Base-by-base conservation (phyloP, 2,888 invertebrate species). In the Escarpia spicata region DNA sequence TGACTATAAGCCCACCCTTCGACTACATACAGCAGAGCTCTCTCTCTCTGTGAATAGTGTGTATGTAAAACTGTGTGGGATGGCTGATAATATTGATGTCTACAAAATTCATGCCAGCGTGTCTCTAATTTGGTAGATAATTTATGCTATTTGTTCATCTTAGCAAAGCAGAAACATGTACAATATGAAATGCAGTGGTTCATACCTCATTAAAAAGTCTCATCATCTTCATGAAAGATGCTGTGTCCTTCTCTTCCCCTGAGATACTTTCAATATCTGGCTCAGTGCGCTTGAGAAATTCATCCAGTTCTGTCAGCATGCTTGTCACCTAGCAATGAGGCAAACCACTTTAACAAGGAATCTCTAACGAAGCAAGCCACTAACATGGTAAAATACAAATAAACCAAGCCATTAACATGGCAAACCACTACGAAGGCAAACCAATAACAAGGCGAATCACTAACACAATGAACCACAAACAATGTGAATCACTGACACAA, bases 171-270 rank as follows among this genome's bases (percentile, higher is more conserved):
- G 91, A 31, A 91, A 91, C 43, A 43, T 91, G 91, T 19, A 8
- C 26, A 43, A 91, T 37, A 31, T 15, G 31, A 91, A 31, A 44
- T 44, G 44, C 19, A 4, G 45, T 45, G 26, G 37, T 90, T 31
- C 58, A 3, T 92, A 96, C 96, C 95, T 96, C 96, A 94, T 96
- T 96, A 93, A 96, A 96, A 12, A 96, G 95, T 93, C 96, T 95
- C 96, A 96, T 96, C 95, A 96, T 96, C 93, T 96, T 96, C 96
- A 96, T 96, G 94, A 96, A 96, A 89, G 96, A 96, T 37, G 95
- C 96, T 0, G 96, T 96, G 94, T 96, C 96, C 92, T 96, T 95
- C 94, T 96, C 96, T 92, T 96, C 95, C n/a, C 96, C 96, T 3
- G 95, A 96, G 89, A 96, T 96, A 92, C 96, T 95, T 94, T 96